Base-by-base conservation (phyloP, 2,113 vertebrate genomes). In the Siniperca chuatsi region DNA sequence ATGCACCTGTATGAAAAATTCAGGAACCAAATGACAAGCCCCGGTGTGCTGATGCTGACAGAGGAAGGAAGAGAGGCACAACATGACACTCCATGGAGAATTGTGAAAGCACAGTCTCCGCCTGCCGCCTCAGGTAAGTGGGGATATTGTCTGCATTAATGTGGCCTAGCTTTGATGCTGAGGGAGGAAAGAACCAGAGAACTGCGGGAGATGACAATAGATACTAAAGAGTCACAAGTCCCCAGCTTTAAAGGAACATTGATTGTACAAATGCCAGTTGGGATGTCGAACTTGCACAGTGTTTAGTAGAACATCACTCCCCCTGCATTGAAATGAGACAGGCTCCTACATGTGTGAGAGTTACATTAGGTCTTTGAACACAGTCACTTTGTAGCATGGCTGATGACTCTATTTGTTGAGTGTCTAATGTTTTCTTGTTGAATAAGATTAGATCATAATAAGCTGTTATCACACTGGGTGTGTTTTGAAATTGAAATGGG, bases 91-190 rank as follows among this genome's bases (percentile, higher is more conserved):
- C 95, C 88, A n/a, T 46, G 64, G 95, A 95, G 94, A 87, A 85
- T 94, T 93, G 85, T 67, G 86, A 75, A 87, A 93, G 91, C 92
- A 60, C 73, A 57, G 90, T 95, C 96, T 95, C 95, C 91, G 92
- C 95, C 94, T 92, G 94, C 89, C 57, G 92, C 94, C 93, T 93
- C 89, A 93, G 93, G 93, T 94, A 94, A 93, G 94, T 48, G 82
- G 87, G 94, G 93, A 93, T 93, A 89, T 89, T 83, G 88, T 92
- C 93, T 93, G 91, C 90, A 91, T 92, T 92, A 92, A 93, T 92
- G 89, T 80, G 86, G 81, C 85, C 89, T 75, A 78, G 88, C 94
- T 96, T 96, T 96, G 94, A 96, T 95, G 92, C 89, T 77, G 87
- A 90, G 80, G 86, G 79, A 85, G 81, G 87, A 87, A 93, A 82